A percentile compares a stretch with the other conserved stretches of the same genome.
Evolutionary conservation across 2,797 vertebrate genomes (phyloP).

Genomic region (Clarias laeviceps): DNA sequence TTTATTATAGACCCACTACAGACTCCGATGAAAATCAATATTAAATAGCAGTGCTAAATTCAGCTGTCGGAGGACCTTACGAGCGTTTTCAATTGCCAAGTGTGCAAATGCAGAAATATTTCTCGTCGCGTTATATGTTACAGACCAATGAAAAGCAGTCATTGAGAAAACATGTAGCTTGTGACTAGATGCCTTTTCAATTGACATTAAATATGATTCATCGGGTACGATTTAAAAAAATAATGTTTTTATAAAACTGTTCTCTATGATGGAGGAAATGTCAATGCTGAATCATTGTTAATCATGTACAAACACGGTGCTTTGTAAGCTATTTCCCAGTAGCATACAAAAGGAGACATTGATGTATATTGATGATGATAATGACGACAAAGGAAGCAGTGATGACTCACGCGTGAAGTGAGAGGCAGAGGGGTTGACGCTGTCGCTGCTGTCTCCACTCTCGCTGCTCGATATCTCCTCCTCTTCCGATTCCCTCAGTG

Average conservation of each 20-base stretch:
- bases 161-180: neutral
- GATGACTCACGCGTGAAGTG: constrained; percentile 89
- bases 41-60: constrained; percentile 48
- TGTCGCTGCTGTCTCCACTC: constrained; percentile 96
- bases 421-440: constrained; percentile 93
- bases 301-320: constrained; percentile 2
- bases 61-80: constrained; percentile 24
- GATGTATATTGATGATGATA: constrained; percentile 11
- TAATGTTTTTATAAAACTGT: neutral
- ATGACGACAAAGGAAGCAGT: constrained; percentile 33
- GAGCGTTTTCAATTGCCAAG: constrained; percentile 34
- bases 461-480: constrained; percentile 95
- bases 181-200: neutral
- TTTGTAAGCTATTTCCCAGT: neutral
- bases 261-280: constrained; percentile 7
- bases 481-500: constrained; percentile 91
- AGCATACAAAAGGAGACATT: constrained; percentile 19
- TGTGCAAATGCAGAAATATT: neutral
- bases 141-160: neutral
- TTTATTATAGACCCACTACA: constrained; percentile 47
- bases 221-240: neutral
- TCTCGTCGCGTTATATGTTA: constrained; percentile 7
- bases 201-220: constrained; percentile 20
- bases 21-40: constrained; percentile 45
- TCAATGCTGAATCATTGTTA: constrained; percentile 40